Evolutionary conservation across 2,888 invertebrate genomes (phyloP).

Genomic region (Melitaea athalia): DNA sequence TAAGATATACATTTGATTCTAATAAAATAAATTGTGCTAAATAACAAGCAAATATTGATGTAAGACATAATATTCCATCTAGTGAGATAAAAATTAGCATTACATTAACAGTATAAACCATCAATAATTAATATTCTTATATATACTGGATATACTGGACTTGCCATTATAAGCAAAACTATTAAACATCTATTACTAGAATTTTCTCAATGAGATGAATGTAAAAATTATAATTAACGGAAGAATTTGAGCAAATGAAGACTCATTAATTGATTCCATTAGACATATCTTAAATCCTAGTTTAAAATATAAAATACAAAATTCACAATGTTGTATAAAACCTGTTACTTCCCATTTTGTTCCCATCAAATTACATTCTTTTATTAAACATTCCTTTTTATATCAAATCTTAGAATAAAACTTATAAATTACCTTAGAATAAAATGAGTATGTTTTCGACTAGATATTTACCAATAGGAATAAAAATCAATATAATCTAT

Average conservation of each 20-base stretch:
- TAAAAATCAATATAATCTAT: slow-evolving; percentile 20
- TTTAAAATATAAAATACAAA: slow-evolving; percentile 22
- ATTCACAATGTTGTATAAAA: slow-evolving; percentile 27
- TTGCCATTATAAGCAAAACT: slow-evolving; percentile 11
- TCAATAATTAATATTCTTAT: background rate
- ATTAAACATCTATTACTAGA: slow-evolving; percentile 4
- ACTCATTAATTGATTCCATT: slow-evolving; percentile 8
- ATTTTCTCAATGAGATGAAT: slow-evolving; percentile 11
- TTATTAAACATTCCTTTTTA: background rate
- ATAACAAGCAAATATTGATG: slow-evolving; percentile 5
- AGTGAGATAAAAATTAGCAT: slow-evolving; percentile 7
- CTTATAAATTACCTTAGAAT: slow-evolving; percentile 8
- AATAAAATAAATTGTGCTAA: slow-evolving; percentile 9
- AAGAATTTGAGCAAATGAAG: slow-evolving; percentile 26
- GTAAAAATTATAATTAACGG: slow-evolving; percentile 18
- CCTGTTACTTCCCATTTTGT: slow-evolving; percentile 25
- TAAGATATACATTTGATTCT: background rate
- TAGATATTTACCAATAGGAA: slow-evolving; percentile 13
- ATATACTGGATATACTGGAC: background rate
- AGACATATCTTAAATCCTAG: slow-evolving; percentile 17
- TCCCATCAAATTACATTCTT: slow-evolving; percentile 20
- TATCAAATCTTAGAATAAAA: slow-evolving; percentile 1
- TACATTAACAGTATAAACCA: background rate
- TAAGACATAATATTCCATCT: background rate
- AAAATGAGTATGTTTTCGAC: slow-evolving; percentile 23